These are phyloP conservation scores for Rhinoderma darwinii DNA, from an alignment of 2,113 vertebrate species.

Conservation along the genomic window DNA sequence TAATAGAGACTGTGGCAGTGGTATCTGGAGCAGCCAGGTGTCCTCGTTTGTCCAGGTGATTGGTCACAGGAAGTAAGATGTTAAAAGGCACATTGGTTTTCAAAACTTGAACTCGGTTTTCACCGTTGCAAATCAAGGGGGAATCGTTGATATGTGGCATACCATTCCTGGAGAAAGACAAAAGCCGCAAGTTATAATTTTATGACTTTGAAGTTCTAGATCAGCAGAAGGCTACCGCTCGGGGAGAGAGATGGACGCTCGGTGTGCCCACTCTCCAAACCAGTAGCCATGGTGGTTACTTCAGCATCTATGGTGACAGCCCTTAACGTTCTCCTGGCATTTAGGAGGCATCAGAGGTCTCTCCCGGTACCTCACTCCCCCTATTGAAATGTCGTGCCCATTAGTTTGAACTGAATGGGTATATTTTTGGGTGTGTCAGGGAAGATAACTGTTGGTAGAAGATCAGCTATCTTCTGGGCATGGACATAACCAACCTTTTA, in stretches of 20 bases:
- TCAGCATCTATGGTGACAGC: background rate
- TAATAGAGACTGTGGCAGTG: conserved; percentile 92
- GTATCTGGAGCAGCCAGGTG: conserved; percentile 91
- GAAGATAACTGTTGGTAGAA: too few species aligned
- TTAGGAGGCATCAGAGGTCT: too few species aligned
- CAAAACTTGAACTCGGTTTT: conserved; percentile 90
- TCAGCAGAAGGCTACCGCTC: background rate
- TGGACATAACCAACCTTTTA: conserved; percentile 83
- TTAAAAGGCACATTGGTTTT: conserved; percentile 89
- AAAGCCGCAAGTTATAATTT: conserved; percentile 1
- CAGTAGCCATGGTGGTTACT: background rate
- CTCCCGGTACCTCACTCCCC: too few species aligned
- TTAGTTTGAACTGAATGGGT: too few species aligned
- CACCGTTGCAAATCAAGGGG: conserved; percentile 75
- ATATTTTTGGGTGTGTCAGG: background rate
- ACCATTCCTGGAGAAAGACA: conserved; percentile 75
- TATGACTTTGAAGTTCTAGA: background rate
- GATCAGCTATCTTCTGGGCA: too few species aligned
- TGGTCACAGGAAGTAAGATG: conserved; percentile 81
- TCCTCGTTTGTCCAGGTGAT: conserved; percentile 87
- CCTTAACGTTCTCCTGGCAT: background rate
- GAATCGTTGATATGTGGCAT: conserved; percentile 78
- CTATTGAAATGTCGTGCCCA: background rate
- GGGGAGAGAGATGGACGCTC: background rate
- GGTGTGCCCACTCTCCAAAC: background rate